A percentile compares a stretch with the other conserved stretches of the same genome.
Evolutionary conservation across 1,140 invertebrate species (phyloP).

Genomic region (Drosophila willistoni): DNA sequence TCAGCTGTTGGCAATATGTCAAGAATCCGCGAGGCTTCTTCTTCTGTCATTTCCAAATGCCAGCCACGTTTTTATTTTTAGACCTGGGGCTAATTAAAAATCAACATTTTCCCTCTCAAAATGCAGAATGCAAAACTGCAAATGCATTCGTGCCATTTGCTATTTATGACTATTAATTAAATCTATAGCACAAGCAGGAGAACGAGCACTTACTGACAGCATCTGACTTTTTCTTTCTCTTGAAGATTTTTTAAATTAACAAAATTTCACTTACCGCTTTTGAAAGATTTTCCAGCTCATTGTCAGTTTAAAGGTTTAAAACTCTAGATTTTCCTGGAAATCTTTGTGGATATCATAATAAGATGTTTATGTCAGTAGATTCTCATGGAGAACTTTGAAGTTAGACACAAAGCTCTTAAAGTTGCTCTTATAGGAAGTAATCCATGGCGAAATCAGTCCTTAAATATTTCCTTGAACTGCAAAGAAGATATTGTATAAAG

Average conservation of each 20-base stretch:
- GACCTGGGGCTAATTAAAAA: conserved; percentile 68
- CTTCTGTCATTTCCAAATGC: conserved; percentile 26
- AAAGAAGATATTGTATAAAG: too few species aligned
- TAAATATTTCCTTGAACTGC: too few species aligned
- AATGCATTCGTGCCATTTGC: conserved; percentile 65
- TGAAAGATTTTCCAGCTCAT: not conserved
- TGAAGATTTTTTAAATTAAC: not conserved
- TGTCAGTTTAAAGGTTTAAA: too few species aligned
- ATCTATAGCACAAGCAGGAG: conserved; percentile 16
- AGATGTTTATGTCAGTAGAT: too few species aligned
- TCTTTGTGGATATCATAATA: too few species aligned
- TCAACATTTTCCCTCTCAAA: conserved; percentile 50
- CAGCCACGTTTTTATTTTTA: conserved; percentile 57
- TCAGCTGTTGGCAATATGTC: conserved; percentile 80
- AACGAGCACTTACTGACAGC: not conserved
- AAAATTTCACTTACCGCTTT: not conserved
- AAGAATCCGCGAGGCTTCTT: conserved; percentile 57
- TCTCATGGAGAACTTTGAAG: too few species aligned
- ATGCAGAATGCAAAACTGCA: conserved; percentile 41
- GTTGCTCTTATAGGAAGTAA: too few species aligned
- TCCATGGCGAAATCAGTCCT: too few species aligned
- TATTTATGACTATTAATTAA: conserved; percentile 74
- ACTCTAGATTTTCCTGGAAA: too few species aligned
- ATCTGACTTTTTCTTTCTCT: not conserved
- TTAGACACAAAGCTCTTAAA: too few species aligned